Base-by-base conservation (phyloP, 2,113 vertebrate genomes). In the Sinocyclocheilus maitianheensis region DNA sequence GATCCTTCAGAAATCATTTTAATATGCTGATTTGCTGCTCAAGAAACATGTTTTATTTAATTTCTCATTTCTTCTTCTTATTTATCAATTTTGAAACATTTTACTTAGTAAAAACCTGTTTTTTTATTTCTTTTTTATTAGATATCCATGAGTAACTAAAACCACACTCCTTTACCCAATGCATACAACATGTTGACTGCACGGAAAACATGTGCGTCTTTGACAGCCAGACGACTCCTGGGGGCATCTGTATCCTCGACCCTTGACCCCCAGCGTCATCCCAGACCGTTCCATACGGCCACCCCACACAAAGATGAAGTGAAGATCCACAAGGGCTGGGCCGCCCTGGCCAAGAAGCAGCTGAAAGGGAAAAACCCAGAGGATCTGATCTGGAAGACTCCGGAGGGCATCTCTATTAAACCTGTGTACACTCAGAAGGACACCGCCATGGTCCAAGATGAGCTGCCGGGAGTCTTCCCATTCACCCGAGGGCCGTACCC, bases 401-500 rank as follows among this genome's bases (percentile, higher is more conserved):
- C 98, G 0, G 98, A 99, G 84, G 97, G 98, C 26, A 93, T 99
- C 1, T 86, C 95, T 85, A 95, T 99, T 91, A 99, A 99, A 89
- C 98, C 98, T 0, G 92, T 99, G 0, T 99, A 98, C 90, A 97
- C 98, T 24, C 93, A 90, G 76, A 93, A 91, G 11, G 97, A 99
- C 92, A 96, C 97, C 0, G 83, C 92, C 2, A 90, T 90, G 0
- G 69, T 93, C 1, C 85, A 92, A 0, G 97, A 99, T 90, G 98
- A 99, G 81, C 87, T 99, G 77, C 98, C 98, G 0, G 98, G 98
- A 34, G 90, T 98, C 76, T 97, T 96, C 86, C 98, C 98, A 0
- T 99, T 95, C 94, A 98, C 96, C 34, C 95, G 98, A 20, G 98
- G 98, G 62, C 98, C 98, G 0, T 99, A 99, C 91, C 98, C 98